Base-by-base conservation (phyloP, 2,888 invertebrate species). In the Troides aeacus region DNA sequence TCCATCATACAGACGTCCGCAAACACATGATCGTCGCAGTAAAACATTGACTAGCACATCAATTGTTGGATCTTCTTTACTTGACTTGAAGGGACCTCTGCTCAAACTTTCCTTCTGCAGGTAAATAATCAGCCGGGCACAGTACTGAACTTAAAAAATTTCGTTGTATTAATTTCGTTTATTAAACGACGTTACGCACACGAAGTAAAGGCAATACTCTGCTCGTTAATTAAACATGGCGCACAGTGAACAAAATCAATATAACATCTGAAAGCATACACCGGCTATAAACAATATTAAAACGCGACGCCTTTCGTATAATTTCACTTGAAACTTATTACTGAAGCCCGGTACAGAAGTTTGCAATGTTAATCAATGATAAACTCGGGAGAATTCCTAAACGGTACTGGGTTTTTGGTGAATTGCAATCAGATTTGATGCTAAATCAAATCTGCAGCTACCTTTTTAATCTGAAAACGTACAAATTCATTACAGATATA, bases 251-350 rank as follows among this genome's bases (percentile, higher is more conserved):
- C 65, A 69, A 39, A 69, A 69, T 66, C 65, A 65, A 65, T 66
- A 69, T 62, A 66, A n/a, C n/a, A 10, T 66, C 59, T 66, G 56
- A 56, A n/a, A 36, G 53, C 67, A 61, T 56, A 70, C 61, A 46
- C 15, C 21, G 42, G 64, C 63, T 46, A 64, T 59, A 59, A 67
- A 67, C 61, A 70, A 67, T 67, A 67, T 70, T 56, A 60, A 66
- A 60, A 56, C 66, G 62, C 58, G 60, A 39, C 57, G 30, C 63
- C 61, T 61, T 61, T 50, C 67, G 60, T 60, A 62, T 62, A 70
- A 67, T 70, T 67, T 70, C 36, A 60, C 42, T 56, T 42, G 23
- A 18, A 70, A 67, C 57, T 70, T 70, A 64, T 56, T 67, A 60
- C 67, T 61, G 23, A 17, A 58, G 59, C 50, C 46, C 59, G 23